Conservation (phyloP, 2,797 vertebrate species). For the Catamblyrhynchus diadema region DNA sequence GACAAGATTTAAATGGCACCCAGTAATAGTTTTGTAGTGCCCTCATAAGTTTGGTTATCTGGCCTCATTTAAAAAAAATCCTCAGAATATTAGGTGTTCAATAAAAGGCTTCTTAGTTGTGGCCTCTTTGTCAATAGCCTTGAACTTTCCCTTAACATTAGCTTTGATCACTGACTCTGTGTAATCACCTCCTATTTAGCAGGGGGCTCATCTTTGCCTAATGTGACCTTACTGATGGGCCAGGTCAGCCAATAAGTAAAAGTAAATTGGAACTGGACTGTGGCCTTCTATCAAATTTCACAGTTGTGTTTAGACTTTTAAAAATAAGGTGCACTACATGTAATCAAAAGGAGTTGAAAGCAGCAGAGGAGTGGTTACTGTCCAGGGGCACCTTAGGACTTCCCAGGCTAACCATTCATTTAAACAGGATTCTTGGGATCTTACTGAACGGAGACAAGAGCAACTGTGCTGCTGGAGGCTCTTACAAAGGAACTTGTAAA, state of each 20-base stretch:
- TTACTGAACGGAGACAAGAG: not conserved
- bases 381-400: not conserved
- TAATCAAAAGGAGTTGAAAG: not conserved
- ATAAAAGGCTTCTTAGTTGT: not conserved
- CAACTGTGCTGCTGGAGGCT: not conserved
- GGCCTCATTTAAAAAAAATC: not conserved
- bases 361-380: not conserved
- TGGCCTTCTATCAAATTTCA: not conserved
- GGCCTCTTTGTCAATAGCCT: not conserved
- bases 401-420: not conserved
- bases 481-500: not conserved
- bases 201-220: not conserved
- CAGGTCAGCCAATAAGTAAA: constrained; percentile 16
- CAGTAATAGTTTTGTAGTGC: not conserved
- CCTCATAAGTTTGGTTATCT: not conserved
- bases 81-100: not conserved
- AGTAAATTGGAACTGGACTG: not conserved
- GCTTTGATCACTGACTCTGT: not conserved
- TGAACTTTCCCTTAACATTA: constrained; percentile 14
- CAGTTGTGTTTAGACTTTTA: not conserved
- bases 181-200: not conserved
- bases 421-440: not conserved
- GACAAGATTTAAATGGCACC: not conserved
- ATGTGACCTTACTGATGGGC: not conserved
- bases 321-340: not conserved